These are phyloP conservation scores for Daubentonia madagascariensis DNA, from an alignment of 2,113 vertebrate genomes.

Conservation along the genomic window DNA sequence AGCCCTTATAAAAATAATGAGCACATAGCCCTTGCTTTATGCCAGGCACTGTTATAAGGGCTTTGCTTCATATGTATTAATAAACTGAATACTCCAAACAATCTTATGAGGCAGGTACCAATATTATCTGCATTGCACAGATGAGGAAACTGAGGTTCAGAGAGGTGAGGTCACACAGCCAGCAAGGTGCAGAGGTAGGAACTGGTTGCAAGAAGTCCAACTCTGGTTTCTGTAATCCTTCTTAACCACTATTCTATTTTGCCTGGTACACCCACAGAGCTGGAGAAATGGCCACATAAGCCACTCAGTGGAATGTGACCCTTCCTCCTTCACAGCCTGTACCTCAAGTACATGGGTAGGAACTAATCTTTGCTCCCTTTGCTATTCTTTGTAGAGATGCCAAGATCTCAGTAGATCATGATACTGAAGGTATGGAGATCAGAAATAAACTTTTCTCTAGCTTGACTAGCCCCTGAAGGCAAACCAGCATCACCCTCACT, in stretches of 20 bases:
- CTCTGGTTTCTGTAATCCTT: not conserved
- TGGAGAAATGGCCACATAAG: not conserved
- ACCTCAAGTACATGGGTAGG: not conserved
- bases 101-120: not conserved
- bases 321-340: constrained; percentile 16
- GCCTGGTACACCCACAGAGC: not conserved
- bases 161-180: not conserved
- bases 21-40: not conserved
- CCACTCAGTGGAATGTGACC: not conserved
- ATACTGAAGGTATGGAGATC: not conserved
- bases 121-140: not conserved
- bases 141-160: not conserved
- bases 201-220: not conserved
- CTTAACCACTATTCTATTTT: not conserved
- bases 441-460: constrained; percentile 34
- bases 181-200: not conserved
- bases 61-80: not conserved
- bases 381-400: not conserved
- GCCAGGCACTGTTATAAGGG: not conserved
- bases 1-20: not conserved
- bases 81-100: not conserved
- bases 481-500: constrained; percentile 36
- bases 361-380: not conserved
- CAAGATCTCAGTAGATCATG: not conserved
- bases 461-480: constrained; percentile 9